phyloP scores from a whole-genome alignment of 2,113 vertebrate genomes.

The Dicaeum eximium region DNA sequence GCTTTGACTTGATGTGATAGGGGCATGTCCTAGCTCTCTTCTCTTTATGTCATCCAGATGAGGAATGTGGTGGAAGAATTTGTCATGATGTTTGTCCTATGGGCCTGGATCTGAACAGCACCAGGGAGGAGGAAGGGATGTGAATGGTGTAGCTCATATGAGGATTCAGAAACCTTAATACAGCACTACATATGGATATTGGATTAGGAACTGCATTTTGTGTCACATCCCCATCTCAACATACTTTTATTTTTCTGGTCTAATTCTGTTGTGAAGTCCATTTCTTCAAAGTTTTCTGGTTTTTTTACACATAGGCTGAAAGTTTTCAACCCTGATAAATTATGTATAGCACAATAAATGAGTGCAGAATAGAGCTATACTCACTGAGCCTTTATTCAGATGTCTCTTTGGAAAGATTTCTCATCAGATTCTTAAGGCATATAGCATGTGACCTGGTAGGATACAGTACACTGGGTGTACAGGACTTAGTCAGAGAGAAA shows the following conservation, averaged over 20 bases:
- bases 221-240: no score
- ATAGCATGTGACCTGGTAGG: neutral
- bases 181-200: neutral
- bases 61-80: neutral
- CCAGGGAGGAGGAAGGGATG: neutral
- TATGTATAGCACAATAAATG: neutral
- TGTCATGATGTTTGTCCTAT: neutral
- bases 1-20: neutral
- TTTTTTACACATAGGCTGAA: neutral
- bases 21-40: neutral
- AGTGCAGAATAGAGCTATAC: neutral
- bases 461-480: neutral
- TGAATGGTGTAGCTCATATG: rapidly evolving
- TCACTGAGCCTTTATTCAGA: neutral
- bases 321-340: neutral
- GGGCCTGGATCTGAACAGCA: neutral
- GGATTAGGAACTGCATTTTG: neutral
- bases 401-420: neutral
- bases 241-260: neutral
- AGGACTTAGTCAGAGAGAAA: neutral
- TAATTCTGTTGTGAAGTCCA: neutral
- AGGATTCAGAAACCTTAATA: neutral
- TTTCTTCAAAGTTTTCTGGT: neutral
- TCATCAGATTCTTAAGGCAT: neutral
- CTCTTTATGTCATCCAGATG: neutral